Evolutionary conservation across 2,113 vertebrate genomes (phyloP).

Genomic region (Microcebus ravelobensis): DNA sequence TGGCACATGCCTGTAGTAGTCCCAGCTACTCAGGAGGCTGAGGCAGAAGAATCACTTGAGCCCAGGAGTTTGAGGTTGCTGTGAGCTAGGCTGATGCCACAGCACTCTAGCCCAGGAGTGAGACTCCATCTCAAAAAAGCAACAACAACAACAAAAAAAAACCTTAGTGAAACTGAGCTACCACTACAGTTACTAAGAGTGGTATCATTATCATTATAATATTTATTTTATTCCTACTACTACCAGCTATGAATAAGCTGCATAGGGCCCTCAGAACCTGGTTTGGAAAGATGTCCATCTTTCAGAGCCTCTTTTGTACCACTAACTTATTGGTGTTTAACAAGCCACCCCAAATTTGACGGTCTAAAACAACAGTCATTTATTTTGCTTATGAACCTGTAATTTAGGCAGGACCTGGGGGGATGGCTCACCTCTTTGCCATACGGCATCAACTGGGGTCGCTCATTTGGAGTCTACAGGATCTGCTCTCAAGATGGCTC

Average conservation of each 20-base stretch:
- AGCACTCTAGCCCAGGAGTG: too few relatives aligned
- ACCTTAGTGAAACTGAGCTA: not conserved
- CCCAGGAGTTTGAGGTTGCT: too few relatives aligned
- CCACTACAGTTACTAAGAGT: not conserved
- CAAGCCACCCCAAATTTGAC: not conserved
- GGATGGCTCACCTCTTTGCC: not conserved
- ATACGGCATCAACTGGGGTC: not conserved
- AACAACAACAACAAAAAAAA: too few relatives aligned
- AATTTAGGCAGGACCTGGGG: not conserved
- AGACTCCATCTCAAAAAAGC: not conserved
- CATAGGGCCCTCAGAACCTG: not conserved
- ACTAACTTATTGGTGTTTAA: not conserved
- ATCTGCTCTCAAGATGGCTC: not conserved
- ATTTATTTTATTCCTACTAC: not conserved
- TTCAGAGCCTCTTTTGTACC: not conserved
- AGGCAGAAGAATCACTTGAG: too few relatives aligned
- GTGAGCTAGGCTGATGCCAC: too few relatives aligned
- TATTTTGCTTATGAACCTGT: not conserved
- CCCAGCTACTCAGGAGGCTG: too few relatives aligned
- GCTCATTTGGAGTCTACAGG: not conserved
- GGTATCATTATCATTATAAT: not conserved
- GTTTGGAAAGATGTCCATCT: not conserved
- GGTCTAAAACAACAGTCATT: not conserved
- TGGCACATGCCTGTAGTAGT: too few relatives aligned
- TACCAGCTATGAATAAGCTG: not conserved